These are phyloP conservation scores for Thamnophis elegans DNA, from an alignment of 2,797 vertebrate genomes.

Conservation along the genomic window DNA sequence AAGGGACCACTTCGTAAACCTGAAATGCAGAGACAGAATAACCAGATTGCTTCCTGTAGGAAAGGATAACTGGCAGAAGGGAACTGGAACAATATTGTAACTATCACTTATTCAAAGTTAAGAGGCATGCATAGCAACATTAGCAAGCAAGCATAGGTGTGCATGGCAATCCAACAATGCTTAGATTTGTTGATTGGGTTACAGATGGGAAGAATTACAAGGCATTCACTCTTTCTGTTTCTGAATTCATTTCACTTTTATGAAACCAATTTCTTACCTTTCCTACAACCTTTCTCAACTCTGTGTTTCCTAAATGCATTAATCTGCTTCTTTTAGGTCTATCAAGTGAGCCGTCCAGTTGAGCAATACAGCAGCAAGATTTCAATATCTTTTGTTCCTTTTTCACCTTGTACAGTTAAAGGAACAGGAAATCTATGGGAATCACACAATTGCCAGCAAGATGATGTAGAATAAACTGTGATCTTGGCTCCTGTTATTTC, in stretches of 20 bases:
- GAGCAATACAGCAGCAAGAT: neutral
- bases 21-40: conserved; percentile 57
- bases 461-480: neutral
- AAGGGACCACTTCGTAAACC: conserved; percentile 97
- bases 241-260: neutral
- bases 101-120: neutral
- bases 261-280: neutral
- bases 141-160: conserved; percentile 6
- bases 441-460: neutral
- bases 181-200: neutral
- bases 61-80: neutral
- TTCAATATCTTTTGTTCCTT: neutral
- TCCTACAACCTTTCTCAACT: neutral
- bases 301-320: neutral
- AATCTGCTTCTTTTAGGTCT: neutral
- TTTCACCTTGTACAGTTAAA: neutral
- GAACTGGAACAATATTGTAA: neutral
- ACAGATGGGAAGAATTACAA: neutral
- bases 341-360: neutral
- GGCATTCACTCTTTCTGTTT: neutral
- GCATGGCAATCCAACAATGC: neutral
- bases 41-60: neutral
- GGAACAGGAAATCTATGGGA: neutral
- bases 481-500: neutral
- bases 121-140: neutral